These are phyloP conservation scores for Coecobrya sp. DNA, from an alignment of 2,888 invertebrate species.

Conservation along the genomic window DNA sequence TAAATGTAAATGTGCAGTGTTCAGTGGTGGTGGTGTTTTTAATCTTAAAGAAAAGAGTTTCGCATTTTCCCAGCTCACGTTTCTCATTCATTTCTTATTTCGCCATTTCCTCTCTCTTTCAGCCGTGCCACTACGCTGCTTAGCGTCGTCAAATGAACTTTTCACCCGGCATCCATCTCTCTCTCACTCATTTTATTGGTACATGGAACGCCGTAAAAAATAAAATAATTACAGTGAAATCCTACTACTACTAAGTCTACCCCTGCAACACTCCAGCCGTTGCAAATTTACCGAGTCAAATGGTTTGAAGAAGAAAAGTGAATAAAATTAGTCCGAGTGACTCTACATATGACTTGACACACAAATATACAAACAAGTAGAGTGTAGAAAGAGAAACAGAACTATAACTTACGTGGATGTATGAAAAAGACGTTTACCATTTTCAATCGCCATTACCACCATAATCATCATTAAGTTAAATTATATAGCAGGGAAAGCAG, in stretches of 20 bases:
- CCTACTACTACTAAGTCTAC: too few species aligned
- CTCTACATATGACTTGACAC: neutral
- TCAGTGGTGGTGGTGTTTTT: neutral
- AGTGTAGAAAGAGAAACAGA: neutral
- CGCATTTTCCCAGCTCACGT: neutral
- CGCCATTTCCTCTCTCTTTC: neutral
- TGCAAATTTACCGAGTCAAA: too few species aligned
- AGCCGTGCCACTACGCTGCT: neutral
- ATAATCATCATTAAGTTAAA: neutral
- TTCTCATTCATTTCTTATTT: neutral
- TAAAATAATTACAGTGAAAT: neutral
- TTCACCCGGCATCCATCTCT: neutral
- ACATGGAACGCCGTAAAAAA: neutral
- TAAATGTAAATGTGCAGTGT: conserved; percentile 26
- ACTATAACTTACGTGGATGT: neutral
- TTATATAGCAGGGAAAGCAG: neutral
- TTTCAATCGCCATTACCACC: neutral
- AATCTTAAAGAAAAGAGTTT: neutral
- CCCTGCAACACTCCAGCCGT: too few species aligned
- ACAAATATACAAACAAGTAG: neutral
- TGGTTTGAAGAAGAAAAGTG: too few species aligned
- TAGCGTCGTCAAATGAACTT: neutral
- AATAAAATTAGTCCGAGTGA: too few species aligned
- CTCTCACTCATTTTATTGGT: neutral
- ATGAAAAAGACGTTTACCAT: neutral